phyloP scores from a whole-genome alignment of 2,797 vertebrate species.

The Pyrocephalus nanus region DNA sequence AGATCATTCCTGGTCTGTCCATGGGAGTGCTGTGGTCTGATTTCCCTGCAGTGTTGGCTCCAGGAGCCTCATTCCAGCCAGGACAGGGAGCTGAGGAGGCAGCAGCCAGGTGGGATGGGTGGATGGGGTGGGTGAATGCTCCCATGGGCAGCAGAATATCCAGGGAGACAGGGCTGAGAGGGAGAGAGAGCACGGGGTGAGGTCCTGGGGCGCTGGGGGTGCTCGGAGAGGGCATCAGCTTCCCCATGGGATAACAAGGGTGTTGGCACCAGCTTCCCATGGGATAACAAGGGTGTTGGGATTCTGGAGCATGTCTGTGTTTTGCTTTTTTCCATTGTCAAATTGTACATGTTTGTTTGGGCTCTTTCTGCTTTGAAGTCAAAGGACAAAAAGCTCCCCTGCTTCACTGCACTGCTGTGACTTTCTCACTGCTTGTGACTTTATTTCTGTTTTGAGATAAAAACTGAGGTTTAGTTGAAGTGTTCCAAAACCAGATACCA shows the following conservation, averaged over 20 bases:
- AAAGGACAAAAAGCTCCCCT: background rate
- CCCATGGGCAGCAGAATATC: fast-evolving
- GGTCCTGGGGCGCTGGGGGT: background rate
- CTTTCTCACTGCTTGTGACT: background rate
- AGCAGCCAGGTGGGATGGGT: fast-evolving
- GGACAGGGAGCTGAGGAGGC: background rate
- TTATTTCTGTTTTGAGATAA: slow-evolving; percentile 18
- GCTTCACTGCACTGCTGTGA: background rate
- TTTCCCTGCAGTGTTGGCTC: background rate
- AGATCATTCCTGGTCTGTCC: fast-evolving
- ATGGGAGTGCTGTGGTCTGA: fast-evolving
- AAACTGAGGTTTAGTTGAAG: slow-evolving; percentile 44
- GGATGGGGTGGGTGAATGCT: background rate
- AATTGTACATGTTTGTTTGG: background rate
- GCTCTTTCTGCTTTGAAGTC: background rate
- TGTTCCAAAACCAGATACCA: slow-evolving; percentile 70
- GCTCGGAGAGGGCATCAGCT: background rate
- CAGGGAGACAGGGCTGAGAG: background rate
- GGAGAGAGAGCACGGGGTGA: background rate
- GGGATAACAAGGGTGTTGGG: background rate
- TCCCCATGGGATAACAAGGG: background rate
- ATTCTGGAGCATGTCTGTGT: background rate
- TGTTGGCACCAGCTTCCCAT: too few relatives aligned
- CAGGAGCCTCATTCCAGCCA: background rate
- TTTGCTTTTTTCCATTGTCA: background rate